phyloP scores from a whole-genome alignment of 2,113 vertebrate genomes.

The Ovis canadensis region DNA sequence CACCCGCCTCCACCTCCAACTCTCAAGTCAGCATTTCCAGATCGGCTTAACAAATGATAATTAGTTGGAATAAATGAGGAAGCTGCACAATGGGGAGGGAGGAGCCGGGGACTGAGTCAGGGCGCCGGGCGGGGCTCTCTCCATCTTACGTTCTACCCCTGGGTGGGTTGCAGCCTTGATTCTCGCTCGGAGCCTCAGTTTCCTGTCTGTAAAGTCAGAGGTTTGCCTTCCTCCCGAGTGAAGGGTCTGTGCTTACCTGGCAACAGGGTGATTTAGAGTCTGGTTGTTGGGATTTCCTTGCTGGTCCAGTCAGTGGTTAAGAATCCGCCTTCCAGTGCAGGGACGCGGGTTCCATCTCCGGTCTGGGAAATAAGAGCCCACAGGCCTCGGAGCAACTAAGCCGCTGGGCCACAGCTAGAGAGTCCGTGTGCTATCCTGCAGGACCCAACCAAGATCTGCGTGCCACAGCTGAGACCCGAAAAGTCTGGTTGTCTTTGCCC shows the following conservation, averaged over 20 bases:
- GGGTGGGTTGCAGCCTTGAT: not conserved
- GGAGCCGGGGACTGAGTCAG: accelerated
- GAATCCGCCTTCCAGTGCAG: not conserved
- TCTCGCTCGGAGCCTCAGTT: not conserved
- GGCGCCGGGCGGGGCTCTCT: not conserved
- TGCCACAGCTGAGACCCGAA: not conserved
- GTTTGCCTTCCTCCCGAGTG: not conserved
- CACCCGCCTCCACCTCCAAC: not conserved
- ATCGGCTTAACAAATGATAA: not conserved
- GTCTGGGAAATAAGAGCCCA: not conserved
- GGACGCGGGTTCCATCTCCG: not conserved
- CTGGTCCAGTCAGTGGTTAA: not conserved
- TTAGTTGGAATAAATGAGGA: not conserved
- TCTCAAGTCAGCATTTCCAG: not conserved
- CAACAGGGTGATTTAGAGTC: not conserved
- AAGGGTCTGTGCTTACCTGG: accelerated
- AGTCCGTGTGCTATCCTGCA: not conserved
- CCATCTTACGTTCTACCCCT: accelerated
- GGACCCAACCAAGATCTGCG: not conserved
- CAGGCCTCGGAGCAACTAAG: not conserved
- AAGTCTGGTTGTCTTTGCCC: not conserved
- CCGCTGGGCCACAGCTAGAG: accelerated
- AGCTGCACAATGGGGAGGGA: accelerated
- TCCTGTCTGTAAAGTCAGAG: not conserved
- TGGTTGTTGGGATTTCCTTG: not conserved